Percentiles rank a stretch among this genome's conserved stretches.
These are phyloP conservation scores for Miopithecus talapoin DNA, from an alignment of 2,797 vertebrate genomes.

Conservation along the genomic window DNA sequence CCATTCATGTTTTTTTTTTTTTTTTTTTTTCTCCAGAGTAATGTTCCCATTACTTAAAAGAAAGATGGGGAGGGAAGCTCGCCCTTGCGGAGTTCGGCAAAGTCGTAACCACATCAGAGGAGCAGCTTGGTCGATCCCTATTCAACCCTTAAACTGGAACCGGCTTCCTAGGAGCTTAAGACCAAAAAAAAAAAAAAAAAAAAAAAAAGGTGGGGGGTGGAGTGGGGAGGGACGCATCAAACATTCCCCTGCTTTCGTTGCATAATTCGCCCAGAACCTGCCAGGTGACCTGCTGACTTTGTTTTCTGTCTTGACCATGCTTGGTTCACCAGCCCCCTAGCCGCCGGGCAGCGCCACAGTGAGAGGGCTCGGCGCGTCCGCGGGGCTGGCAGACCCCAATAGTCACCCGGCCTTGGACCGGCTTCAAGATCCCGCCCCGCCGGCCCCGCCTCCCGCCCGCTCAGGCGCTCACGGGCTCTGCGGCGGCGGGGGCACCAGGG, in stretches of 20 bases:
- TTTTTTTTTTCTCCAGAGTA: neutral
- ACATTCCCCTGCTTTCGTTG: constrained; percentile 49
- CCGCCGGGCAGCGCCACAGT: constrained; percentile 30
- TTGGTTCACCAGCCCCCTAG: neutral
- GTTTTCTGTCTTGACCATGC: constrained; percentile 58
- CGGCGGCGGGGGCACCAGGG: neutral
- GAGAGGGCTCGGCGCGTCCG: neutral
- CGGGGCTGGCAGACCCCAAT: constrained; percentile 33
- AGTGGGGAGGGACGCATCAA: neutral
- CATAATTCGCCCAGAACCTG: constrained; percentile 67
- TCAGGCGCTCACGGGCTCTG: neutral
- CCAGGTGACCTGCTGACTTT: constrained; percentile 78
- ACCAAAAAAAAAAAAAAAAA: too few species aligned
- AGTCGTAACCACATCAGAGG: constrained; percentile 57
- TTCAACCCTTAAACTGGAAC: constrained; percentile 52
- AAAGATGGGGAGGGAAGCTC: neutral
- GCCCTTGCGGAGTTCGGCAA: constrained; percentile 25
- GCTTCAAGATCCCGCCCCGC: neutral
- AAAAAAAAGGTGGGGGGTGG: neutral
- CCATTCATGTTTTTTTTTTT: neutral
- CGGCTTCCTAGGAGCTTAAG: constrained; percentile 43
- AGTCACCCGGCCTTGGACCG: neutral
- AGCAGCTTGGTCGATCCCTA: neutral
- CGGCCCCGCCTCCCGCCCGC: neutral
- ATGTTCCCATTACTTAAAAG: constrained; percentile 38